Evolutionary conservation across 2,888 invertebrate species (phyloP), one percentile per base, ranked within the genome.

Genomic region (Rutpela maculata): DNA sequence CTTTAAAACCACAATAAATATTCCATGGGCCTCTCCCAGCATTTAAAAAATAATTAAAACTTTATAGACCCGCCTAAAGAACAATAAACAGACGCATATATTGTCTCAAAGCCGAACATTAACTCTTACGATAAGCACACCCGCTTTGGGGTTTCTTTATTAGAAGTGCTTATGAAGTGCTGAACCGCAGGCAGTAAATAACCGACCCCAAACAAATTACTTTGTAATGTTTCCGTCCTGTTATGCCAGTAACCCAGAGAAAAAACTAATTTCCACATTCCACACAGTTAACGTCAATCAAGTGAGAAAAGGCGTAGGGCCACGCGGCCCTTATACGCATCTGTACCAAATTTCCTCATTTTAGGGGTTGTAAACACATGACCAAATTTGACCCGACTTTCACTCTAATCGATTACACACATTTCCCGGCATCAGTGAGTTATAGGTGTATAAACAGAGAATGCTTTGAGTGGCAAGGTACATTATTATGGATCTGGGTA

Each of bases 211-310:
- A 71, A 76, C 75, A 76, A 78, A 78, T 76, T 75, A 76, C 76
- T 60, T 66, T 62, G 75, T 76, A 74, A 75, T 74, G 57, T 69
- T 78, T 22, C 55, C 67, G 55, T 70, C 62, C 75, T 70, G 56
- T 63, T 74, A 62, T 50, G 56, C 79, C 71, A 55, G 63, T 74
- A 59, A 75, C 75, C 74, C 66, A 70, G 35, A 35, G 35, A 79
- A 79, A 76, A 74, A 76, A 76, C 55, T 56, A 67, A 67, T 75
- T 79, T 75, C 66, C 73, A 73, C 75, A 79, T 77, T 79, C 75
- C 75, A 59, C 38, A 56, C 73, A 19, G 70, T 74, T 65, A 68
- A 56, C 79, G 77, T 79, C 77, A 77, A 74, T 77, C 75, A 79
- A 74, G 75, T 43, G 56, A 65, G 56, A 55, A 11, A 19, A 55